These are phyloP conservation scores for Thunnus maccoyii DNA, from an alignment of 2,113 vertebrate genomes.

Conservation along the genomic window DNA sequence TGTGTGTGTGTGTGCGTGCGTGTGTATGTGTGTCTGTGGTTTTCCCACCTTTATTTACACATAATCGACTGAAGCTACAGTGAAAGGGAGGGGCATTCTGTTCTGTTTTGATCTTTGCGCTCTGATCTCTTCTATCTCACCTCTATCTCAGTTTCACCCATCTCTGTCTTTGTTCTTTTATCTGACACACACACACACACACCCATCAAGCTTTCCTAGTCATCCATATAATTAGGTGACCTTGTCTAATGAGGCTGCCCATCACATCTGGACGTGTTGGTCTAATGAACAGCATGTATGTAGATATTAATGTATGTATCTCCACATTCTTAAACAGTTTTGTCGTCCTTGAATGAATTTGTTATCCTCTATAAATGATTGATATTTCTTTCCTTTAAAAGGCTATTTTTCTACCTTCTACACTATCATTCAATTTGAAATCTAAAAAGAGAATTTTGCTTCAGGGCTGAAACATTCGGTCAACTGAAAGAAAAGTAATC, in stretches of 20 bases:
- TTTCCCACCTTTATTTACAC: conserved; percentile 23
- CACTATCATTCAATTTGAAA: too few species aligned
- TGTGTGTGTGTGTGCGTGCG: conserved; percentile 38
- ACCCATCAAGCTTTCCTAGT: conserved; percentile 7
- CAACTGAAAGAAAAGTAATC: too few species aligned
- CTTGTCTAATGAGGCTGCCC: conserved; percentile 19
- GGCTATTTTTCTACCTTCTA: too few species aligned
- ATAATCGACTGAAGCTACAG: conserved; percentile 22
- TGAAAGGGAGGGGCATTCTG: neutral
- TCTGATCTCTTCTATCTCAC: neutral
- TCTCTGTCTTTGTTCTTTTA: neutral
- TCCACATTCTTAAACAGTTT: neutral
- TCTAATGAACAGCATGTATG: neutral
- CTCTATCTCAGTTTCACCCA: neutral
- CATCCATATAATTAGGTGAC: conserved; percentile 13
- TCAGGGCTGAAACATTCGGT: too few species aligned
- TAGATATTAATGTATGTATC: neutral
- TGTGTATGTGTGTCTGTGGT: conserved; percentile 12
- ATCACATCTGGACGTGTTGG: neutral
- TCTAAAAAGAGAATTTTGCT: too few species aligned
- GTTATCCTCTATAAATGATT: too few species aligned
- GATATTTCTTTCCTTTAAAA: too few species aligned
- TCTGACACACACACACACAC: conserved; percentile 7
- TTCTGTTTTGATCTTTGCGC: conserved; percentile 22
- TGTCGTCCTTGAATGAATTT: neutral